phyloP scores from a whole-genome alignment of 2,113 vertebrate genomes.

The Motacilla tschutschensis region DNA sequence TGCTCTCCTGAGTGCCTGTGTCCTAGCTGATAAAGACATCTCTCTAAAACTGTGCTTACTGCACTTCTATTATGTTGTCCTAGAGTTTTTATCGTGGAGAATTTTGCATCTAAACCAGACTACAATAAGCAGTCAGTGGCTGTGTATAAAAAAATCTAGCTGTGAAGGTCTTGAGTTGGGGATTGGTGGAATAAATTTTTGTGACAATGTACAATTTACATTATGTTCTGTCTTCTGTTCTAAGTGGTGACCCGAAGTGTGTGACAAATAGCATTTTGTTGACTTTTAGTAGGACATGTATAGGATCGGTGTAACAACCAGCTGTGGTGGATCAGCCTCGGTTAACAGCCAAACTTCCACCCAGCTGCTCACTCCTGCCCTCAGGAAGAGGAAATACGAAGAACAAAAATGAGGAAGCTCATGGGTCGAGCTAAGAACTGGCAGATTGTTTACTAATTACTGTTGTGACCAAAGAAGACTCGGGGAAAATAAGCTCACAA shows the following conservation, averaged over 20 bases:
- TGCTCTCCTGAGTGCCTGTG: not conserved
- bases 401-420: not conserved
- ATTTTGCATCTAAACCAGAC: not conserved
- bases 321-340: not conserved
- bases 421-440: rapidly evolving
- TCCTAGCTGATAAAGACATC: not conserved
- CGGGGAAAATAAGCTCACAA: not conserved
- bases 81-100: not conserved
- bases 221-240: not conserved
- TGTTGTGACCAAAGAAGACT: not conserved
- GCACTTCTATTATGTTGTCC: not conserved
- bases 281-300: not conserved
- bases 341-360: rapidly evolving
- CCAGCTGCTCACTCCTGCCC: rapidly evolving
- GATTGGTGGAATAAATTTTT: not conserved
- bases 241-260: not conserved
- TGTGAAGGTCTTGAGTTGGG: not conserved
- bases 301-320: not conserved
- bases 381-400: not conserved
- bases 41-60: not conserved
- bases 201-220: rapidly evolving
- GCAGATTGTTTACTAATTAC: not conserved
- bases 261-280: not conserved
- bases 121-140: not conserved
- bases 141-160: not conserved